phyloP scores from a whole-genome alignment of 2,113 vertebrate species.

The Xerus inauris region DNA sequence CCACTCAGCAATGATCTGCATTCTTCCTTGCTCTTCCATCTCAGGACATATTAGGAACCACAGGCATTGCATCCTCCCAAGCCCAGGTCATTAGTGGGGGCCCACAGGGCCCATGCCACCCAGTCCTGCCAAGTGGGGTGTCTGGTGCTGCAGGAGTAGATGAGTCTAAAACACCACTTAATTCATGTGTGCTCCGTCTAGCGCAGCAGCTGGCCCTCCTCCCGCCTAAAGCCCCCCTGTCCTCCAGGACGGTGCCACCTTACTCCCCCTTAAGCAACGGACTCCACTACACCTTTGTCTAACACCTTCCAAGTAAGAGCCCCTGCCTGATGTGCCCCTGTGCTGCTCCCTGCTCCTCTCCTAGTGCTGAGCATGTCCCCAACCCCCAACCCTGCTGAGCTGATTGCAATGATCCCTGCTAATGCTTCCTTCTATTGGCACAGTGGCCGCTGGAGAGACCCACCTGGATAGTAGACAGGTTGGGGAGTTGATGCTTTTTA shows the following conservation, averaged over 20 bases:
- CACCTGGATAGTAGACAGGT: background rate
- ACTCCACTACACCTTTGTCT: conserved; percentile 99
- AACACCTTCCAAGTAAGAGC: conserved; percentile 94
- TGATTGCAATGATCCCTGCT: background rate
- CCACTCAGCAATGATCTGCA: rapidly evolving
- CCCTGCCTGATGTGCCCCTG: conserved; percentile 82
- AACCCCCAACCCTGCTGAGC: background rate
- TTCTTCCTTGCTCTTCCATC: background rate
- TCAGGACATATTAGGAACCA: background rate
- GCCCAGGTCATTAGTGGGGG: background rate
- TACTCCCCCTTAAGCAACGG: conserved; percentile 95
- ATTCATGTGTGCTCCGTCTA: conserved; percentile 90
- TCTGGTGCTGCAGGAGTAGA: background rate
- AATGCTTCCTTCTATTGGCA: background rate
- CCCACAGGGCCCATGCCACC: background rate
- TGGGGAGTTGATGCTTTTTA: background rate
- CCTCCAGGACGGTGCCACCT: conserved; percentile 90
- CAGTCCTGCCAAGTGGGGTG: background rate
- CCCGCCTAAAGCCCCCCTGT: conserved; percentile 89
- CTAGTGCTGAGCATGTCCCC: conserved; percentile 60
- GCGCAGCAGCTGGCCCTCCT: conserved; percentile 92
- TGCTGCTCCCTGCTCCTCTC: conserved; percentile 9
- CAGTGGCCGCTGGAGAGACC: conserved; percentile 50
- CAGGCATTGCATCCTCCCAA: background rate
- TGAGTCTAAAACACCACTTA: conserved; percentile 78